Evolutionary conservation across 2,113 vertebrate genomes (phyloP), one percentile per base, ranked within the genome.

Genomic region (Antigone vipio): DNA sequence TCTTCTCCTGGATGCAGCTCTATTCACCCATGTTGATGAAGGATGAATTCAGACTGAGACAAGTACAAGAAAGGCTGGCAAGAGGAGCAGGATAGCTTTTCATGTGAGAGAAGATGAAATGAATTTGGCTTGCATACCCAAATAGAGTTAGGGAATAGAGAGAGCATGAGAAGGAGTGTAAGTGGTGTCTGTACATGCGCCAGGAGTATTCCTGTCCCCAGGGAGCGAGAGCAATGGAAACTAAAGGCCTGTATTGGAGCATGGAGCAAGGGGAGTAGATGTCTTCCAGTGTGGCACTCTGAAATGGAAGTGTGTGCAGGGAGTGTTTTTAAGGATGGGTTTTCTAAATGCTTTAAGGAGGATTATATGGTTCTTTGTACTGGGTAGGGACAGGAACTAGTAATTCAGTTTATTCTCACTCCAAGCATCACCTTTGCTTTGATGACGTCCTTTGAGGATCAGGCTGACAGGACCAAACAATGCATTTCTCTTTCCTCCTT

Each of bases 81-180:
- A 83, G 34, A 30, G 60, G 11, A 89, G 19, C 35, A 74, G 62
- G 17, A 49, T 44, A 68, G 20, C 50, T 77, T 83, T 74, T 92
- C 35, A 55, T 13, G 19, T 60, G 66, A 89, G 29, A 81, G 53
- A 55, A 67, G 29, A 49, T 56, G 19, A 72, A 68, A 81, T 72
- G 0, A 80, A 49, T 89, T 89, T 85, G 68, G 15, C 74, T 85
- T 85, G 26, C 21, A 34, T 81, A 56, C 47, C 23, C 30, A 71
- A 69, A 56, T 3, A 45, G 50, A 83, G 13, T 45, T 56, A 50
- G 35, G n/a, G 29, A 81, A 45, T 15, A 71, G 67, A 30, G 45
- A 79, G 10, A 24, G 38, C 0, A 0, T 59, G 49, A 78, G 56
- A 19, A 78, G 26, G n/a, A 49, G 6, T 17, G 1, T 63, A 63